Percentiles rank a stretch among this genome's conserved stretches.
These are phyloP conservation scores for Tapera naevia DNA, from an alignment of 2,797 vertebrate species.

Conservation along the genomic window DNA sequence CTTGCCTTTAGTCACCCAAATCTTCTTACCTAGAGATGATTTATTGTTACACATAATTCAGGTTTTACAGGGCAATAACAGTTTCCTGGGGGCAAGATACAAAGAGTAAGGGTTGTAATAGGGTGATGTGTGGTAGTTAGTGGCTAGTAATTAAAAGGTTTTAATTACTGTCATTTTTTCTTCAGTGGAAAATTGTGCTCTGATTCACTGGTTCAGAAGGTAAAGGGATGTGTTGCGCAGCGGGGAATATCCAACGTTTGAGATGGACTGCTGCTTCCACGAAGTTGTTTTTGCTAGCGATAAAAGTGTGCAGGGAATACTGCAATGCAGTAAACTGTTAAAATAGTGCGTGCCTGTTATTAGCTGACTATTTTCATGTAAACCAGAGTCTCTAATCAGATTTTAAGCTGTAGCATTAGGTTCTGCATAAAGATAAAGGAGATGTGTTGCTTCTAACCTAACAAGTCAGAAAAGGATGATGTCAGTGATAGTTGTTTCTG, in stretches of 20 bases:
- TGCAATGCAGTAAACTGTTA: accelerated
- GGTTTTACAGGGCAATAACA: background rate
- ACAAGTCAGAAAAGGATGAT: background rate
- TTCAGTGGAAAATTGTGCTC: background rate
- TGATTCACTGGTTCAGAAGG: background rate
- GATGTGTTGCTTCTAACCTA: background rate
- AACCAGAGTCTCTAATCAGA: background rate
- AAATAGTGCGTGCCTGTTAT: accelerated
- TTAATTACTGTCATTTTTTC: background rate
- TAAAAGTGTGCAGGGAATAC: background rate
- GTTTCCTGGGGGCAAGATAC: background rate
- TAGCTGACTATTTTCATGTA: accelerated
- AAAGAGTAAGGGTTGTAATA: background rate
- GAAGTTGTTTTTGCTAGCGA: background rate
- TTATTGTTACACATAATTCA: background rate
- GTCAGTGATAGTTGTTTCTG: background rate
- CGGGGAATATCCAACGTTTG: background rate
- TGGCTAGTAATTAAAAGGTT: background rate
- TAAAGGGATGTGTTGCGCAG: background rate
- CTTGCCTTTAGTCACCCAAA: background rate
- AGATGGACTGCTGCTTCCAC: background rate
- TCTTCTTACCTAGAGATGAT: background rate
- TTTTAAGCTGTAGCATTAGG: background rate
- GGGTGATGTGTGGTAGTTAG: background rate
- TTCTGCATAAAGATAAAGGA: background rate